A percentile compares a stretch with the other conserved stretches of the same genome.
Evolutionary conservation across 2,113 vertebrate genomes (phyloP).

Genomic region (Tragulus kanchil): DNA sequence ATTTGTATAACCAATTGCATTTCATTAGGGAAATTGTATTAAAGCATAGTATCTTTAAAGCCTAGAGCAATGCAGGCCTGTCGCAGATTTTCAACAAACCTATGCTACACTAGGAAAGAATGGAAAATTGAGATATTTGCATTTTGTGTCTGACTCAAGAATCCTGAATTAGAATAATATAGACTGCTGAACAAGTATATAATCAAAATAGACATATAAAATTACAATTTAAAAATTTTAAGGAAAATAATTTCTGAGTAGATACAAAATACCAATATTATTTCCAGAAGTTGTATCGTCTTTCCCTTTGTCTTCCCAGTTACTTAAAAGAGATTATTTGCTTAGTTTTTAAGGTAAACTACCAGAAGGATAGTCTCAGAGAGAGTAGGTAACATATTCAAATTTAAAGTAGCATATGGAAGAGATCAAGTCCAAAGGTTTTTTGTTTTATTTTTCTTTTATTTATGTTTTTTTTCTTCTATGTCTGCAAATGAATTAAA

Average conservation of each 20-base stretch:
- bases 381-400: neutral
- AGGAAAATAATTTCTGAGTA: neutral
- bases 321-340: neutral
- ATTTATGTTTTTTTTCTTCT: neutral
- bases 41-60: neutral
- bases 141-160: neutral
- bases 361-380: neutral
- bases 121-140: neutral
- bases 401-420: neutral
- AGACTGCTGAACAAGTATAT: neutral
- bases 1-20: neutral
- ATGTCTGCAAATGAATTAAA: neutral
- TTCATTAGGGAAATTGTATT: neutral
- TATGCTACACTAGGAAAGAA: neutral
- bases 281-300: neutral
- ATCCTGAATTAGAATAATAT: neutral
- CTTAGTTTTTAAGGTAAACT: neutral
- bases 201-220: neutral
- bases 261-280: neutral
- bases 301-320: neutral
- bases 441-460: neutral
- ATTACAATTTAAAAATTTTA: neutral
- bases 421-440: neutral
- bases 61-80: neutral
- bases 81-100: neutral